These are phyloP conservation scores for Acipenser transmontanus DNA, from an alignment of 2,797 vertebrate genomes.

Conservation along the genomic window DNA sequence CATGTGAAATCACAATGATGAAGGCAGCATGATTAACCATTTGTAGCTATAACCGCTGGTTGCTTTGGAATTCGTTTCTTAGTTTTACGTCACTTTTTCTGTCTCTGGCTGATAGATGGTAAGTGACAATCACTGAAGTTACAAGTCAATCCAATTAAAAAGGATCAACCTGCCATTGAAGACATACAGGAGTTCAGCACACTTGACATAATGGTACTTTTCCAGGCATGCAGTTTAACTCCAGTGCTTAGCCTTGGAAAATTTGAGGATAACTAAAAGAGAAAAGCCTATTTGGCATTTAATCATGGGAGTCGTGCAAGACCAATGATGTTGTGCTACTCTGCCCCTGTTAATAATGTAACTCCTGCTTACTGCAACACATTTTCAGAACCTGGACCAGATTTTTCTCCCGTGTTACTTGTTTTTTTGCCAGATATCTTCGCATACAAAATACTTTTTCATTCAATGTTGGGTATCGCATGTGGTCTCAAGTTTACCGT, in stretches of 20 bases:
- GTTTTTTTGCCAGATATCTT: too few relatives aligned
- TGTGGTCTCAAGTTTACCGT: too few relatives aligned
- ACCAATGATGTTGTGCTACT: slow-evolving; percentile 18
- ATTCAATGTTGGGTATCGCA: too few relatives aligned
- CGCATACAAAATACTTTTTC: too few relatives aligned
- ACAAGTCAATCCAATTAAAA: slow-evolving; percentile 21
- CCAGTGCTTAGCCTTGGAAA: slow-evolving; percentile 5
- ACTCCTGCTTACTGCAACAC: too few relatives aligned
- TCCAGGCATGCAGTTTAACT: background rate
- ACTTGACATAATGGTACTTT: background rate
- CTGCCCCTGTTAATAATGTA: too few relatives aligned
- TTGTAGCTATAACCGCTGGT: too few relatives aligned
- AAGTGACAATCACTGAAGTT: slow-evolving; percentile 4
- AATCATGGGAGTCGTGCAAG: slow-evolving; percentile 27
- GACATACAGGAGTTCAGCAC: background rate
- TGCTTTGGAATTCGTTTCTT: too few relatives aligned
- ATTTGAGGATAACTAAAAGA: background rate
- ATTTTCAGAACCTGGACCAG: too few relatives aligned
- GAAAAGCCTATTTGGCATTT: slow-evolving; percentile 2
- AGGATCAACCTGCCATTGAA: slow-evolving; percentile 23
- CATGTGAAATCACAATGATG: too few relatives aligned
- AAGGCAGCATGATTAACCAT: too few relatives aligned
- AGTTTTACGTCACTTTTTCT: background rate
- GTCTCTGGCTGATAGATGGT: background rate
- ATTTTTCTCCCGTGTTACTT: too few relatives aligned